phyloP scores from a whole-genome alignment of 2,888 invertebrate genomes.

The Pemphredon lugubris region DNA sequence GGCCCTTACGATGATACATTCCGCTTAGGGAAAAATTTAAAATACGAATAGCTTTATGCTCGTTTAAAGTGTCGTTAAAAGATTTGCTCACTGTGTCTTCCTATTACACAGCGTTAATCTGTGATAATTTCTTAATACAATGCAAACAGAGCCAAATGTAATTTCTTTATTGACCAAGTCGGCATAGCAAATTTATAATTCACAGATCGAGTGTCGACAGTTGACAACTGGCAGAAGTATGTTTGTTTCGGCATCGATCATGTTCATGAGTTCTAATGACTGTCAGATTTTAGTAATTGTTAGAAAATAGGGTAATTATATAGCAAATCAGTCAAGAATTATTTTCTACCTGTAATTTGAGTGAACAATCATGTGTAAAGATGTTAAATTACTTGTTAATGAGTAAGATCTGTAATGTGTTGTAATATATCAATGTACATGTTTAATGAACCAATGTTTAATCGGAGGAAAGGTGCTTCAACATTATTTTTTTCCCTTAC shows the following conservation, averaged over 20 bases:
- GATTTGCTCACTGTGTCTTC: constrained; percentile 76
- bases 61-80: constrained; percentile 50
- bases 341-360: constrained; percentile 44
- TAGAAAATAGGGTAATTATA: constrained; percentile 13
- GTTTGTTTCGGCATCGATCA: constrained; percentile 18
- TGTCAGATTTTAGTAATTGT: constrained; percentile 19
- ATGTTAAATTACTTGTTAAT: constrained; percentile 24
- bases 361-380: constrained; percentile 9
- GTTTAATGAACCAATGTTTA: constrained; percentile 41
- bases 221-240: constrained; percentile 27
- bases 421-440: constrained; percentile 39
- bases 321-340: constrained; percentile 14
- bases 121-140: constrained; percentile 64
- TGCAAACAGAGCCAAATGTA: constrained; percentile 29
- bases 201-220: constrained; percentile 3
- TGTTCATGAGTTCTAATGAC: constrained; percentile 21
- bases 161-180: constrained; percentile 32
- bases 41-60: constrained; percentile 45
- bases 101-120: constrained; percentile 73
- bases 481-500: not conserved
- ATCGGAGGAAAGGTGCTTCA: not conserved
- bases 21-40: constrained; percentile 52
- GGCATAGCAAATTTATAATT: constrained; percentile 23
- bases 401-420: constrained; percentile 25
- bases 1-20: constrained; percentile 72